phyloP scores from a whole-genome alignment of 2,113 vertebrate genomes.

The Thryonomys swinderianus region DNA sequence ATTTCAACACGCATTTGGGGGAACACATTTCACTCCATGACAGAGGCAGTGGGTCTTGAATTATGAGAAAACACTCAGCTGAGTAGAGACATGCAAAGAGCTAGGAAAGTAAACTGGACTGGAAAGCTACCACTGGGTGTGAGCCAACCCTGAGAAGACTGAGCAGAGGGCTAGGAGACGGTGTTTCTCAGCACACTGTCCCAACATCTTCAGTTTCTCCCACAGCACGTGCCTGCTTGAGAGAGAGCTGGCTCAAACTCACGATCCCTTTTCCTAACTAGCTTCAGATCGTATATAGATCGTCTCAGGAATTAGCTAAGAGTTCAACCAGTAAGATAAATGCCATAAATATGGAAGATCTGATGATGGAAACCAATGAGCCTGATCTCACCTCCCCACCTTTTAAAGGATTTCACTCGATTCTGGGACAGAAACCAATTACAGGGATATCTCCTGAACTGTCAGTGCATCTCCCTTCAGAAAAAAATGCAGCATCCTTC shows the following conservation, averaged over 20 bases:
- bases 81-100: neutral
- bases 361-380: constrained; percentile 42
- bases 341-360: neutral
- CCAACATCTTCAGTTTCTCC: neutral
- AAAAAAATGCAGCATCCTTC: neutral
- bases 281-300: neutral
- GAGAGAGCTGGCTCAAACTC: neutral
- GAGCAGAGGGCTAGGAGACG: neutral
- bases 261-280: neutral
- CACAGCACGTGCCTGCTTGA: neutral
- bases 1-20: neutral
- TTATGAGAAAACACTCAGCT: neutral
- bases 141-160: neutral
- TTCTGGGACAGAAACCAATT: neutral
- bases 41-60: neutral
- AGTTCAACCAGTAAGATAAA: constrained; percentile 15
- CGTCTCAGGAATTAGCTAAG: neutral
- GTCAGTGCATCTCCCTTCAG: constrained; percentile 1
- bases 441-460: neutral
- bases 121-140: neutral
- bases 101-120: neutral
- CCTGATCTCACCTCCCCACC: neutral
- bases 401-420: constrained; percentile 47
- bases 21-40: neutral
- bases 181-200: neutral